These are phyloP conservation scores for Littorina saxatilis DNA, from an alignment of 1,140 invertebrate species.

Conservation along the genomic window DNA sequence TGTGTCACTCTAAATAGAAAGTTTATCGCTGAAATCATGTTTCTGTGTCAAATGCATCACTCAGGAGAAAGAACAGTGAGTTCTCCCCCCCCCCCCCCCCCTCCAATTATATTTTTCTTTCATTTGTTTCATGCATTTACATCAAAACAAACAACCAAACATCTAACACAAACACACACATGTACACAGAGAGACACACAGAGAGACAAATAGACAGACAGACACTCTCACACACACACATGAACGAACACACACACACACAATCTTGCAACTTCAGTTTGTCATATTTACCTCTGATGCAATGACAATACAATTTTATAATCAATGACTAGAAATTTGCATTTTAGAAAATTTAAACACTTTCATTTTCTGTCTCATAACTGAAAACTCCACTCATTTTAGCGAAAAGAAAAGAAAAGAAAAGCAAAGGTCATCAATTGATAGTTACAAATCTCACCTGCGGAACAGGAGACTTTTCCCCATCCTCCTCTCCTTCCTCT, in stretches of 20 bases:
- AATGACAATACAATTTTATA: too few relatives aligned
- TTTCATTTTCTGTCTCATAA: too few relatives aligned
- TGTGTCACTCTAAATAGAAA: conserved; percentile 59
- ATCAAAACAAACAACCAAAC: neutral
- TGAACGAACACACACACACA: too few relatives aligned
- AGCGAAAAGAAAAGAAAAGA: neutral
- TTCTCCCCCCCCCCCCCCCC: neutral
- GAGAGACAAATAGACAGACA: neutral
- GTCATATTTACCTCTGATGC: too few relatives aligned
- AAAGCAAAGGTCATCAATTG: too few relatives aligned
- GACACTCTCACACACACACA: neutral
- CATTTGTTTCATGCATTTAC: too few relatives aligned
- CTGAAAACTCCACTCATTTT: neutral
- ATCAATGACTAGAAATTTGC: too few relatives aligned
- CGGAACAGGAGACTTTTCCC: conserved; percentile 55
- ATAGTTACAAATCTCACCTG: too few relatives aligned
- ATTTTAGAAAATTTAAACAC: too few relatives aligned
- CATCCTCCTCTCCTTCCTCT: conserved; percentile 37
- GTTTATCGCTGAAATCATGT: neutral
- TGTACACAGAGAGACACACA: conserved; percentile 1
- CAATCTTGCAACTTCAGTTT: too few relatives aligned
- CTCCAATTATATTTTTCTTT: too few relatives aligned
- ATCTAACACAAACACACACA: neutral
- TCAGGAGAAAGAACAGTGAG: neutral
- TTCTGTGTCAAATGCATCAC: neutral